Evolutionary conservation across 2,113 vertebrate genomes (phyloP).

Genomic region (Otus sunia): DNA sequence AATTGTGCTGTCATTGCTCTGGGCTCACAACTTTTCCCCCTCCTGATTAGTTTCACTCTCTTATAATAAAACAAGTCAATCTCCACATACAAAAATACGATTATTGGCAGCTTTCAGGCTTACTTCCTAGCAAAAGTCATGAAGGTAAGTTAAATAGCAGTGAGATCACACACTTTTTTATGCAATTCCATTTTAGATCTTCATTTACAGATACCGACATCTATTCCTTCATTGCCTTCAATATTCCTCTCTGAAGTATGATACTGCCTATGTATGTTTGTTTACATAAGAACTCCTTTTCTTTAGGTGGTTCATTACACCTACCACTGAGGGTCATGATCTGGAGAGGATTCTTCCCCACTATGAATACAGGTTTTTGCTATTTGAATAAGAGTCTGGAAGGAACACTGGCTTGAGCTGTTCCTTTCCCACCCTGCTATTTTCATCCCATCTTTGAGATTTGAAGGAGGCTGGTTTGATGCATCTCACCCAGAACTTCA

Average conservation of each 20-base stretch:
- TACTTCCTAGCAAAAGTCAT: neutral
- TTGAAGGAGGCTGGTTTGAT: neutral
- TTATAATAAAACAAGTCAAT: neutral
- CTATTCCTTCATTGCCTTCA: neutral
- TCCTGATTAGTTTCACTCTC: neutral
- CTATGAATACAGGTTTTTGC: neutral
- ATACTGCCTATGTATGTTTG: neutral
- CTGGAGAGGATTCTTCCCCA: neutral
- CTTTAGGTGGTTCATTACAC: neutral
- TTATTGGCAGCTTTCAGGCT: neutral
- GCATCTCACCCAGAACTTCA: neutral
- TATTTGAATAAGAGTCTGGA: neutral
- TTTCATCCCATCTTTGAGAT: neutral
- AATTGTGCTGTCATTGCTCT: neutral
- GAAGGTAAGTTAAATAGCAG: neutral
- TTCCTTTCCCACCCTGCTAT: neutral
- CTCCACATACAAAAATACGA: neutral
- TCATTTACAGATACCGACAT: neutral
- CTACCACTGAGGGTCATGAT: neutral
- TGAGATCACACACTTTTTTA: neutral
- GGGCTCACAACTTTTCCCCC: neutral
- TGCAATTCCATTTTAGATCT: neutral
- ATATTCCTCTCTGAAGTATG: neutral
- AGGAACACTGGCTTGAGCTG: neutral
- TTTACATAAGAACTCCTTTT: neutral